These are phyloP conservation scores for Cheilosia scutellata DNA, from an alignment of 2,888 invertebrate genomes.

Conservation along the genomic window DNA sequence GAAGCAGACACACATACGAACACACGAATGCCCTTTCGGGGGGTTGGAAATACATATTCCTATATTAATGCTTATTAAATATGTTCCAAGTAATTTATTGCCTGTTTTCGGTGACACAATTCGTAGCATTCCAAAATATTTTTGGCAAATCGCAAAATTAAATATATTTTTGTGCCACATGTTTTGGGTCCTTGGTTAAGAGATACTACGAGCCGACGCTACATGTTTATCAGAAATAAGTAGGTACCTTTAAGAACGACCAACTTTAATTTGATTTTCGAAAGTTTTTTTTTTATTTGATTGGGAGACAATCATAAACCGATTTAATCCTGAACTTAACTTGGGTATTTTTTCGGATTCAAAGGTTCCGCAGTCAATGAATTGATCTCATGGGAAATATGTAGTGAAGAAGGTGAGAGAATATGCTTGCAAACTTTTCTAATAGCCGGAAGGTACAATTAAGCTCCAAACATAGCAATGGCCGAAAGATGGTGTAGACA, in stretches of 20 bases:
- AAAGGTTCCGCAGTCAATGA: constrained; percentile 13
- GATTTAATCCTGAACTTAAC: constrained; percentile 51
- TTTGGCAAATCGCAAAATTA: constrained; percentile 72
- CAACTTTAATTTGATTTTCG: constrained; percentile 50
- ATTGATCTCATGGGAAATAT: constrained; percentile 66
- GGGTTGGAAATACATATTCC: constrained; percentile 56
- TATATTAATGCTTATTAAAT: constrained; percentile 76
- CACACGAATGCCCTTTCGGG: constrained; percentile 48
- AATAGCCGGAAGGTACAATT: constrained; percentile 62
- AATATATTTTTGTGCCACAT: constrained; percentile 75
- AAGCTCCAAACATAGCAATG: constrained; percentile 36
- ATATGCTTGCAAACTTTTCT: constrained; percentile 55
- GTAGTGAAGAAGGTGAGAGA: constrained; percentile 60
- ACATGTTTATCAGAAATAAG: background rate
- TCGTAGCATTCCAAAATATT: constrained; percentile 61
- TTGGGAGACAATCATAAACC: constrained; percentile 55
- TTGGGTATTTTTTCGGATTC: constrained; percentile 9
- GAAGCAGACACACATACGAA: constrained; percentile 56
- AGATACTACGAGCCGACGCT: background rate
- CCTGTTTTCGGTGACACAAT: constrained; percentile 73
- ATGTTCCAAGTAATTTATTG: constrained; percentile 73
- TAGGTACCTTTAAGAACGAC: constrained; percentile 44
- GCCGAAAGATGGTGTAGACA: too few species aligned
- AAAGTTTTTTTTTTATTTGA: constrained; percentile 34
- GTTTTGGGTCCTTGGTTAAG: constrained; percentile 42